phyloP scores from a whole-genome alignment of 2,797 vertebrate genomes.

The Esox lucius region DNA sequence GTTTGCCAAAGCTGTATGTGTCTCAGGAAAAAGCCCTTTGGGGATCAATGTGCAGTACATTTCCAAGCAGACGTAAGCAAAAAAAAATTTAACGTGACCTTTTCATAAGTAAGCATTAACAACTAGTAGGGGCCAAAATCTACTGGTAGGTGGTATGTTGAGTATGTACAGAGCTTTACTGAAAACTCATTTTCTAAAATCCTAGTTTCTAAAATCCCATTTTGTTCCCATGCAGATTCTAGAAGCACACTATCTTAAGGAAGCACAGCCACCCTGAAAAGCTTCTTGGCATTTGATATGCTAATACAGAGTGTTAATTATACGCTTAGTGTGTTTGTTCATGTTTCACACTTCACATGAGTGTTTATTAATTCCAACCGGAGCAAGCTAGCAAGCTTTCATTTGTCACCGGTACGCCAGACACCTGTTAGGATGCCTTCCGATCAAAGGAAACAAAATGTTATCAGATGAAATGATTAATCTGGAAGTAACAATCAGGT shows the following conservation, averaged over 20 bases:
- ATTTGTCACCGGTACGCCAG: conserved; percentile 40
- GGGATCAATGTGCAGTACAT: conserved; percentile 75
- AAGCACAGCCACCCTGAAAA: conserved; percentile 48
- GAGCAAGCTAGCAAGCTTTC: conserved; percentile 39
- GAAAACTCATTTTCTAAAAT: too few relatives aligned
- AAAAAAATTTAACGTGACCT: conserved; percentile 55
- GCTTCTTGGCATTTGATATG: conserved; percentile 64
- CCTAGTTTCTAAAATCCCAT: conserved; percentile 41
- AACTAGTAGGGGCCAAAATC: conserved; percentile 28
- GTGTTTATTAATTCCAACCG: conserved; percentile 58
- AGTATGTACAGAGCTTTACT: conserved; percentile 14
- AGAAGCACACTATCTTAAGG: conserved; percentile 43
- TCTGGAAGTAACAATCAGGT: background rate
- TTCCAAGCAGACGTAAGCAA: conserved; percentile 72
- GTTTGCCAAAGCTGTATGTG: conserved; percentile 67
- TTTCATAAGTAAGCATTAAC: conserved; percentile 56
- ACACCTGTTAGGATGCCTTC: conserved; percentile 48
- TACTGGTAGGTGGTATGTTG: conserved; percentile 4
- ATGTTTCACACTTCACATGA: conserved; percentile 49
- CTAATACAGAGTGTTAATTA: conserved; percentile 64
- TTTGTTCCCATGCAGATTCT: conserved; percentile 35
- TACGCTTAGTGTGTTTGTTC: conserved; percentile 55
- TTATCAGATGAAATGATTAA: background rate
- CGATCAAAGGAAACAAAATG: conserved; percentile 42
- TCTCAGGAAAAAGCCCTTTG: conserved; percentile 64